Base-by-base conservation (phyloP, 2,113 vertebrate genomes). In the Lycocorax pyrrhopterus region DNA sequence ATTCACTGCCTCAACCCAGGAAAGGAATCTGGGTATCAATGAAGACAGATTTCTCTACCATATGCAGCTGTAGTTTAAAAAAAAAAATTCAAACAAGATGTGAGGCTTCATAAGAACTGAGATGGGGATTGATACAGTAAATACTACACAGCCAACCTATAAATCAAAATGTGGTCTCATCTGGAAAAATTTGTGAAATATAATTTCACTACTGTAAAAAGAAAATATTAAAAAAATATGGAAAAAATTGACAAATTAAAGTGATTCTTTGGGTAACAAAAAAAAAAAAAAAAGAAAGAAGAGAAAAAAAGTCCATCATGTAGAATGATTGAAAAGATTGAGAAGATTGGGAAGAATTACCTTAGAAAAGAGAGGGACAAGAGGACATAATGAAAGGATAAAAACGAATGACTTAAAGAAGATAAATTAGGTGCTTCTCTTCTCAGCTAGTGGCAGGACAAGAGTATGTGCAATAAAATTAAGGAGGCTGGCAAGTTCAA, bases 61-160 rank as follows among this genome's bases (percentile, higher is more conserved):
- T 46, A 89, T 89, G 94, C 69, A 90, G 89, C 74, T 95, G 77
- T 27, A 95, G 62, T 78, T 88, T 47, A 72, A 80, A 43, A 53
- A 95, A 86, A 96, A 95, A 59, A 60, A 93, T 60, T 92, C 62
- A 92, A 92, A 95, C 93, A 96, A 94, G 84, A 96, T 96, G 93
- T 96, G 93, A 84, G 17, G 13, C 5, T 89, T 89, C 62, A 29
- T 79, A 87, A 84, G 69, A 78, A 59, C 60, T 91, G 60, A 72
- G 66, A 91, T 46, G 10, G 29, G 17, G 66, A 75, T 66, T 74
- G 49, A 64, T 89, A 67, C 16, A 83, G 66, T 79, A 89, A 96
- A 82, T 81, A 72, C 7, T 91, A 30, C 44, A 62, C 9, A 82
- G 20, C 2, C 15, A 60, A 87, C 23, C 46, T 67, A 72, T 91